Base-by-base conservation (phyloP, 2,888 invertebrate species). In the Lysandra bellargus region DNA sequence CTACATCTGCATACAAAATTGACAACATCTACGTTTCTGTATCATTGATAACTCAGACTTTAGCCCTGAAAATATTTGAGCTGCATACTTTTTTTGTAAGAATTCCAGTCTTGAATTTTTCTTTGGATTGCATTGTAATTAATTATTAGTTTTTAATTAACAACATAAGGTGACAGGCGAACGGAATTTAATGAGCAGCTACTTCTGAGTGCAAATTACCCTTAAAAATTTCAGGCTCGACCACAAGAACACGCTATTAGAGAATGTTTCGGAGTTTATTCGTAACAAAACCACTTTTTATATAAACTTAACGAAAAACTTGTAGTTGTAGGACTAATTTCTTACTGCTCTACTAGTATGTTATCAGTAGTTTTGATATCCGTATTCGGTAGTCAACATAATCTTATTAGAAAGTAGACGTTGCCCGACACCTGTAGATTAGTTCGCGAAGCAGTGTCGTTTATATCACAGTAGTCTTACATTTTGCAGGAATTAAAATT, bases 241-340 rank as follows among this genome's bases (percentile, higher is more conserved):
- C 23, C 23, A 23, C 17, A 69, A 69, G 14, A 69, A 69, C 33
- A 30, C 12, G 69, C 69, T 37, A 69, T 69, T 17, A 69, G 33
- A 37, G 69, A 69, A 69, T 69, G 69, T 69, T 33, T 69, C 69
- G 69, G 30, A 37, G 69, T 69, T 69, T 37, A 69, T 69, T 69
- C 69, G 12, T 69, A 69, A 69, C 33, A 14, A 37, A 69, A 37
- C 69, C 5, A 37, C 69, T 69, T 69, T 37, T 69, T 69, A 64
- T 69, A 17, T 33, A 1, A 17, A 14, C 14, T 33, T 17, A 69
- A 37, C 14, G 1, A 37, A 64, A 64, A 64, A 64, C 30, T 64
- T 64, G 64, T 9, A 30, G 30, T 64, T 64, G 23, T 9, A 30
- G 30, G 30, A 30, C 64, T 12, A 9, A 64, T 30, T 12, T 30